Conservation (phyloP, 2,113 vertebrate genomes). For the Oncorhynchus mykiss region DNA sequence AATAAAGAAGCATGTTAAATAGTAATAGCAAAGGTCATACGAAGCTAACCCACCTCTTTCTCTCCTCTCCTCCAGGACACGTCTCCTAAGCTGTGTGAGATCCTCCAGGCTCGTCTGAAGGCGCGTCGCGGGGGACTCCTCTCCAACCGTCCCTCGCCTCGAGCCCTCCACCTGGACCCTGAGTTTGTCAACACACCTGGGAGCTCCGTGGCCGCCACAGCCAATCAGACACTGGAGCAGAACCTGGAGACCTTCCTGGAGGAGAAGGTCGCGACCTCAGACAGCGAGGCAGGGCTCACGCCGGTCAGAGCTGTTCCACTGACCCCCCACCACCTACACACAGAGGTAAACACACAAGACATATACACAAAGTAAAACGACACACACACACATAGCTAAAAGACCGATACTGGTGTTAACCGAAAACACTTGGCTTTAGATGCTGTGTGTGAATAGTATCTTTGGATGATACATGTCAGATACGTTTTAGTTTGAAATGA, state of each 20-base stretch:
- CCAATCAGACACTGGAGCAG: constrained; percentile 60
- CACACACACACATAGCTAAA: no score
- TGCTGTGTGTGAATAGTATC: no score
- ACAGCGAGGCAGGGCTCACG: constrained; percentile 56
- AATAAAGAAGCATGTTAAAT: no score
- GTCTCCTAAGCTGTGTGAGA: constrained; percentile 68
- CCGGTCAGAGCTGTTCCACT: constrained; percentile 61
- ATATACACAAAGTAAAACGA: no score
- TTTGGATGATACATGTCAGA: no score
- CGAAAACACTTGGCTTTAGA: no score
- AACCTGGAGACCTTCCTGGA: constrained; percentile 68
- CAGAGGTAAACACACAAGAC: constrained; percentile 56
- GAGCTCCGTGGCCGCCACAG: background rate
- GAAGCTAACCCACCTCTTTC: background rate
- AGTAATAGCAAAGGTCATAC: no score
- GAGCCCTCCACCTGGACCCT: constrained; percentile 67
- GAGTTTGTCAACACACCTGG: constrained; percentile 69
- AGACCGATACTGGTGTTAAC: no score
- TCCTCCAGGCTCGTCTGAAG: constrained; percentile 68
- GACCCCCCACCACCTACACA: constrained; percentile 55
- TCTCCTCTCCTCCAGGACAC: constrained; percentile 50
- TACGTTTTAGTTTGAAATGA: no score
- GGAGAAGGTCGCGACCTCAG: constrained; percentile 52
- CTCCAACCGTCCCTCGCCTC: constrained; percentile 58
- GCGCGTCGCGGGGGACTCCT: constrained; percentile 41